phyloP scores from a whole-genome alignment of 2,888 invertebrate genomes.

The Phortica okadai region DNA sequence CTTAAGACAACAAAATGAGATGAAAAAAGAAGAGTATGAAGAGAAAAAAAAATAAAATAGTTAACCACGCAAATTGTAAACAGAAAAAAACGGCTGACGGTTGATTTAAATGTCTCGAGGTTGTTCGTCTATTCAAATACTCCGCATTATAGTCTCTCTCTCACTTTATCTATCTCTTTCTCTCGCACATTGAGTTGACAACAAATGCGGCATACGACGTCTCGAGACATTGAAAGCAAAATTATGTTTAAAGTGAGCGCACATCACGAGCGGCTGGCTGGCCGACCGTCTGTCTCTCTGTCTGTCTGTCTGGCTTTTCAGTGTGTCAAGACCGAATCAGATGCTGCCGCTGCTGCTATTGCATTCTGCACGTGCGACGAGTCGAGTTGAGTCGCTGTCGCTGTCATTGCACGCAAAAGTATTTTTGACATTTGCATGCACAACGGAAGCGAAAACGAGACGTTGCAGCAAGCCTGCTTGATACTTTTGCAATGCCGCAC shows the following conservation, averaged over 20 bases:
- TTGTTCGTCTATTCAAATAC: neutral
- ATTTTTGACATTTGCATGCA: slow-evolving; percentile 65
- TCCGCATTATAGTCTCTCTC: neutral
- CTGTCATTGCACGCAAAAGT: slow-evolving; percentile 61
- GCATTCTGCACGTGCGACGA: slow-evolving; percentile 9
- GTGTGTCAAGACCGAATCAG: slow-evolving; percentile 22
- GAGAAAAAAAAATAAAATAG: neutral
- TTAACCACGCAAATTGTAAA: slow-evolving; percentile 13
- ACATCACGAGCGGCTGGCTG: slow-evolving; percentile 2
- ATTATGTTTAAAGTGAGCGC: slow-evolving; percentile 48
- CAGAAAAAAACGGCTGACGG: neutral
- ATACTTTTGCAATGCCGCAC: neutral
- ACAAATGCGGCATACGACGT: neutral
- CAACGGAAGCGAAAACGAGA: slow-evolving; percentile 46
- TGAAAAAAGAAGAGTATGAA: neutral
- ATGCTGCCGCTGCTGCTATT: neutral
- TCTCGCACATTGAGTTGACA: neutral
- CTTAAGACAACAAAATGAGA: neutral
- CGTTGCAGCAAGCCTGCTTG: slow-evolving; percentile 21
- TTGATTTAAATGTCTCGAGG: slow-evolving; percentile 17
- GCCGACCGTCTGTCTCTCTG: slow-evolving; percentile 22
- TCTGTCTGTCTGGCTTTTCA: slow-evolving; percentile 20
- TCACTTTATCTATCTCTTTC: neutral
- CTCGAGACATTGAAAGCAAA: slow-evolving; percentile 43
- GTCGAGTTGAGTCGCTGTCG: slow-evolving; percentile 20